Evolutionary conservation across 2,113 vertebrate genomes (phyloP).

Genomic region (Thunnus maccoyii): DNA sequence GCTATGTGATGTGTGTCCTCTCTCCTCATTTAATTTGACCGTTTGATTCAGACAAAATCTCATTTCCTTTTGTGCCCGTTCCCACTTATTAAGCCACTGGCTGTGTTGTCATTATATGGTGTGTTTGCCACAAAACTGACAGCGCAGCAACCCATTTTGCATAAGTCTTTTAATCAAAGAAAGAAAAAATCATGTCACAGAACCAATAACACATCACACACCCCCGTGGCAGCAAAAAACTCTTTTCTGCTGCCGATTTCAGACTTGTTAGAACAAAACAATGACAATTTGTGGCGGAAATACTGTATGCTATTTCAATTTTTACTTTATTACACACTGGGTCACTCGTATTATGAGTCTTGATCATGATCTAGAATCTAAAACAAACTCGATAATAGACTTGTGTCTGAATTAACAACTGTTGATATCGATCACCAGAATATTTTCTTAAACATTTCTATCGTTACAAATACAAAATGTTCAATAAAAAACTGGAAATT

Average conservation of each 20-base stretch:
- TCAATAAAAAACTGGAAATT: constrained; percentile 86
- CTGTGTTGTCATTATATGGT: constrained; percentile 24
- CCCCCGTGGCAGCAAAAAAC: constrained; percentile 33
- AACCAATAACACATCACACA: constrained; percentile 66
- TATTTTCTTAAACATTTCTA: constrained; percentile 78
- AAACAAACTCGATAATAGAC: constrained; percentile 46
- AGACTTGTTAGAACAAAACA: constrained; percentile 42
- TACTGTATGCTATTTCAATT: constrained; percentile 23
- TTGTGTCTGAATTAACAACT: constrained; percentile 60
- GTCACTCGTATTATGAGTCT: constrained; percentile 46
- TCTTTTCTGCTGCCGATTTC: constrained; percentile 28
- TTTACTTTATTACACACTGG: constrained; percentile 55
- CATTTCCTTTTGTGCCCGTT: constrained; percentile 2
- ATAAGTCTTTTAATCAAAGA: constrained; percentile 76
- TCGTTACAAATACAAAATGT: constrained; percentile 87
- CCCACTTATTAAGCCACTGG: constrained; percentile 45
- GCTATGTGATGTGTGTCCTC: background rate
- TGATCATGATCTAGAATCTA: constrained; percentile 57
- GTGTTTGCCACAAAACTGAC: constrained; percentile 43
- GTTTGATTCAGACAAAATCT: constrained; percentile 38
- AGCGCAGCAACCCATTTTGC: constrained; percentile 41
- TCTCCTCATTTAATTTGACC: constrained; percentile 42
- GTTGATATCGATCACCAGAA: constrained; percentile 74
- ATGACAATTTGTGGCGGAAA: constrained; percentile 29
- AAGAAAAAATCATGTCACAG: constrained; percentile 66